These are phyloP conservation scores for Cecropterus lyciades DNA, from an alignment of 1,140 invertebrate species.

Conservation along the genomic window DNA sequence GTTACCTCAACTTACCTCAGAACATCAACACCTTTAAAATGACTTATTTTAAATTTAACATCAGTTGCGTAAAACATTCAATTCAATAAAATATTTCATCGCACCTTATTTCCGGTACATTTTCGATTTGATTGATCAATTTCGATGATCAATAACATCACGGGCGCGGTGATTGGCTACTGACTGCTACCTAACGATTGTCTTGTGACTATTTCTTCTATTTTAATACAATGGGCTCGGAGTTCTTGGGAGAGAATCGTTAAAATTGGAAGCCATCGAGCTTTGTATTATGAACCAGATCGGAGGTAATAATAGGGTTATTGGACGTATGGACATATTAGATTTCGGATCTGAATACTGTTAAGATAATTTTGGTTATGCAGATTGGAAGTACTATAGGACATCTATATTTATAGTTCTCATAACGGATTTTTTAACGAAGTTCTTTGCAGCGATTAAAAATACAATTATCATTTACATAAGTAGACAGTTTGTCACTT, in stretches of 20 bases:
- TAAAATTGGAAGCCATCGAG: conserved; percentile 47
- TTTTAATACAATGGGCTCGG: conserved; percentile 58
- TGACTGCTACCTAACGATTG: conserved; percentile 49
- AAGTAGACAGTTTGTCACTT: too few relatives aligned
- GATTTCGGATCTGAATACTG: too few relatives aligned
- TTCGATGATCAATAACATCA: conserved; percentile 77
- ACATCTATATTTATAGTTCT: too few relatives aligned
- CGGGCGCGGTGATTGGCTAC: conserved; percentile 77
- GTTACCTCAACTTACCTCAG: too few relatives aligned
- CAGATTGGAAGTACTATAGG: too few relatives aligned
- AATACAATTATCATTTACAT: too few relatives aligned
- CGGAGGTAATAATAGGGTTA: conserved; percentile 17
- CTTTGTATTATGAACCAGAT: conserved; percentile 57
- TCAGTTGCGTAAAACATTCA: conserved; percentile 53
- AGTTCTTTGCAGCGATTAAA: too few relatives aligned
- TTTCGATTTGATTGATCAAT: conserved; percentile 83
- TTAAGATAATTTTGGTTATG: too few relatives aligned
- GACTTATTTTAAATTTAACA: conserved; percentile 45
- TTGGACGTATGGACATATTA: too few relatives aligned
- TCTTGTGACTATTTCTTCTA: conserved; percentile 47
- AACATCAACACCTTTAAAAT: conserved; percentile 47
- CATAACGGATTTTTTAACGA: too few relatives aligned
- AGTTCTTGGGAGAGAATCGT: conserved; percentile 33
- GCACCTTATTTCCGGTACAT: conserved; percentile 80
- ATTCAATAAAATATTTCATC: conserved; percentile 72